These are phyloP conservation scores for Caenorhabditis remanei DNA, from an alignment of 1,140 invertebrate genomes.

Conservation along the genomic window DNA sequence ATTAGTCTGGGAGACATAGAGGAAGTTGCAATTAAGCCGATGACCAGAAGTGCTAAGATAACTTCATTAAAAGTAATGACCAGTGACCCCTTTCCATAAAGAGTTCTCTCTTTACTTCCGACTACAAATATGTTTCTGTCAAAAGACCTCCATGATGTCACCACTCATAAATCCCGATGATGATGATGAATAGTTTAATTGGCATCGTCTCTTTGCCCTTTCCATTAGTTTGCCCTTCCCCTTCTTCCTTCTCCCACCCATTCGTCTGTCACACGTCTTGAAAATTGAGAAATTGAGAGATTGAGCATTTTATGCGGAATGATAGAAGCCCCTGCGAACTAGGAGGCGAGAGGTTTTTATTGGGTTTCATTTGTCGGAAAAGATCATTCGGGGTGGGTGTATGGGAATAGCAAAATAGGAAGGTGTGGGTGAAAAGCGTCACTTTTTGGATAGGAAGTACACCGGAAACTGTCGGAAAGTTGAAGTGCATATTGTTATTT, in stretches of 20 bases:
- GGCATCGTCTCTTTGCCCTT: constrained; percentile 41
- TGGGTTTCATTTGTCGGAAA: constrained; percentile 5
- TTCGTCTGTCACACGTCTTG: constrained; percentile 39
- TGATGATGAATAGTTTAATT: constrained; percentile 51
- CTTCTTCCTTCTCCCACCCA: too few species aligned
- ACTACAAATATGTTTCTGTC: constrained; percentile 19
- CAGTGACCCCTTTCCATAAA: too few species aligned
- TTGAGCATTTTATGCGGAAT: neutral
- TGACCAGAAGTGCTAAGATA: too few species aligned
- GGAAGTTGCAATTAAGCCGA: too few species aligned
- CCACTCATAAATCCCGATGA: constrained; percentile 43
- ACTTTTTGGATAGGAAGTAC: neutral
- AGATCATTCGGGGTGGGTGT: neutral
- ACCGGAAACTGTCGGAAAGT: constrained; percentile 8
- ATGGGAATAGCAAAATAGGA: neutral
- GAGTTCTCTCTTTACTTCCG: too few species aligned
- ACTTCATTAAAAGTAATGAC: too few species aligned
- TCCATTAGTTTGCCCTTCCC: constrained; percentile 19
- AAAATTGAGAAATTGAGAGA: constrained; percentile 25
- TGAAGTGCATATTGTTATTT: neutral
- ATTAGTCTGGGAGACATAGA: too few species aligned
- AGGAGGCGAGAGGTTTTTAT: neutral
- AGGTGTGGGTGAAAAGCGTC: constrained; percentile 25
- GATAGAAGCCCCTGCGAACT: neutral
- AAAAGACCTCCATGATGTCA: constrained; percentile 37